phyloP scores from a whole-genome alignment of 2,113 vertebrate species.

The Cinclus cinclus region DNA sequence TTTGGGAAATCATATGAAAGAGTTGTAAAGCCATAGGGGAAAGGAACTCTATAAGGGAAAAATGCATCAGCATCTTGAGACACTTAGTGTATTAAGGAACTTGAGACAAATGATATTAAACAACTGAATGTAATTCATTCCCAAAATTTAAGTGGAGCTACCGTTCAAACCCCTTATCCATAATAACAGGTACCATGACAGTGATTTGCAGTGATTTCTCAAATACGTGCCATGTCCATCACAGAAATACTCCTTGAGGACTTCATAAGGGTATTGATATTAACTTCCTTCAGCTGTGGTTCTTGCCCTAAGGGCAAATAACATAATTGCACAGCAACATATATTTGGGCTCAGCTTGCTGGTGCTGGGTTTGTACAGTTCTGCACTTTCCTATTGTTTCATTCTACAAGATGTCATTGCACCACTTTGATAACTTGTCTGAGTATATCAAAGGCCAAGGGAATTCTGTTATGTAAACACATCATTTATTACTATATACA shows the following conservation, averaged over 20 bases:
- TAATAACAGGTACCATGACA: neutral
- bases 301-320: neutral
- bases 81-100: neutral
- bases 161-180: neutral
- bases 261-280: constrained; percentile 1
- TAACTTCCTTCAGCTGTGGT: neutral
- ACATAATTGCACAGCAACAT: neutral
- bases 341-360: neutral
- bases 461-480: constrained; percentile 64
- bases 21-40: neutral
- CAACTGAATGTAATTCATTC: neutral
- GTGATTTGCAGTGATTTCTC: constrained; percentile 3
- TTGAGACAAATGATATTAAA: neutral
- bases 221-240: neutral
- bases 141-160: neutral
- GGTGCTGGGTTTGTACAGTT: neutral
- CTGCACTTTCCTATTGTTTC: constrained; percentile 36
- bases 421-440: constrained; percentile 45
- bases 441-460: constrained; percentile 53
- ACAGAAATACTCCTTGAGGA: neutral
- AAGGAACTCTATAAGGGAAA: neutral
- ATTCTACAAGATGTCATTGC: neutral
- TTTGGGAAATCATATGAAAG: neutral
- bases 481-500: constrained; percentile 61
- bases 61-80: neutral